Evolutionary conservation across 2,797 vertebrate species (phyloP).

Genomic region (Halcyon smyrnensis): DNA sequence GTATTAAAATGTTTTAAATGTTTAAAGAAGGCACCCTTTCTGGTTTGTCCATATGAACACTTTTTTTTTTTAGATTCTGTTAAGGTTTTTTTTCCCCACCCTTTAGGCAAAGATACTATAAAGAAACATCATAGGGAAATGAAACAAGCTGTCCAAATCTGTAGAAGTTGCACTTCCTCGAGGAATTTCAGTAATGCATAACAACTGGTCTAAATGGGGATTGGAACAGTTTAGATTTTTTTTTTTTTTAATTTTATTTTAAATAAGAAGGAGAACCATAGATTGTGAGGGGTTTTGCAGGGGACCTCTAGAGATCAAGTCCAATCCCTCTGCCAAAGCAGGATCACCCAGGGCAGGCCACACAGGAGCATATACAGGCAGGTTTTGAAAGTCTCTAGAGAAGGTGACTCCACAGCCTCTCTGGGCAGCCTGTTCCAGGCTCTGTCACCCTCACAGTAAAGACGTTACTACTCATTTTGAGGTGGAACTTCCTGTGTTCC

Average conservation of each 20-base stretch:
- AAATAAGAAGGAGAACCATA: background rate
- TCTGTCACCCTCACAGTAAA: too few relatives aligned
- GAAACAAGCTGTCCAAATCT: constrained; percentile 62
- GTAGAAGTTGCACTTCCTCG: constrained; percentile 66
- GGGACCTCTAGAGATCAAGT: too few relatives aligned
- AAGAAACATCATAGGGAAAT: constrained; percentile 44
- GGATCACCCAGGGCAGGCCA: too few relatives aligned
- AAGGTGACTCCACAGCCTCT: too few relatives aligned
- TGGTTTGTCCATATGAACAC: background rate
- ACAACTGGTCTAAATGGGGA: constrained; percentile 46
- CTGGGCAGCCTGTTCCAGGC: too few relatives aligned
- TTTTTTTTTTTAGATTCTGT: background rate
- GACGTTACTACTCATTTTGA: too few relatives aligned
- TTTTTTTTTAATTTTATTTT: constrained; percentile 39
- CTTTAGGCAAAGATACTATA: background rate
- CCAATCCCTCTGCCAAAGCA: too few relatives aligned
- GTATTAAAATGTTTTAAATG: background rate
- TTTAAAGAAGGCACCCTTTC: background rate
- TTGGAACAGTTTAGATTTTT: constrained; percentile 50
- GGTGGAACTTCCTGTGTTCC: too few relatives aligned
- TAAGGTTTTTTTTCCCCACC: accelerated
- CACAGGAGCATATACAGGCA: too few relatives aligned
- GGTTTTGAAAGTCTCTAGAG: too few relatives aligned
- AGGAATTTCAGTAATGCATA: constrained; percentile 58
- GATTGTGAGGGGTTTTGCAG: too few relatives aligned